These are phyloP conservation scores for Trypoxylus dichotomus DNA, from an alignment of 1,140 invertebrate genomes.

Conservation along the genomic window DNA sequence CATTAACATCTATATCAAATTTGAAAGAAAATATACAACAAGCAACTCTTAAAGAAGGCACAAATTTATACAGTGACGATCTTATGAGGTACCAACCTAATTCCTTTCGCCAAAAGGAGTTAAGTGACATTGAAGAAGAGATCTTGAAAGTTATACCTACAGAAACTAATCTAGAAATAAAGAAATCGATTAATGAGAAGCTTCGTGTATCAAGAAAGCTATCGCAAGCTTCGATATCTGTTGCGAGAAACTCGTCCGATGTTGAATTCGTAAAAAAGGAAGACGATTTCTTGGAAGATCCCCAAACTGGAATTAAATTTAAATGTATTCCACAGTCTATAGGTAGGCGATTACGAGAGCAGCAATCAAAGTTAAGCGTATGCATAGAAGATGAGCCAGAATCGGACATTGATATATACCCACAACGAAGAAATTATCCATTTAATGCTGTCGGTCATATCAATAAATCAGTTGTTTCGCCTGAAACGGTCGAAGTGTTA, in stretches of 20 bases:
- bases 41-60: background rate
- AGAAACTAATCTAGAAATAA: constrained; percentile 20
- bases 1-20: background rate
- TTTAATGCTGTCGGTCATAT: background rate
- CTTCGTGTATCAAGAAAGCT: background rate
- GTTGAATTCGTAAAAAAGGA: constrained; percentile 16
- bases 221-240: background rate
- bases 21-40: constrained; percentile 2
- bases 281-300: constrained; percentile 27
- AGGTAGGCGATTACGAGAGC: background rate
- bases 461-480: background rate
- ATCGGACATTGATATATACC: constrained; percentile 6
- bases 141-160: constrained; percentile 24
- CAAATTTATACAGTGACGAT: background rate
- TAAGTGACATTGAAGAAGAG: constrained; percentile 27
- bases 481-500: constrained; percentile 16
- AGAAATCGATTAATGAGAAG: constrained; percentile 22
- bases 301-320: constrained; percentile 27
- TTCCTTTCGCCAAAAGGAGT: background rate
- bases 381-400: constrained; percentile 26
- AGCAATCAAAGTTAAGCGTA: constrained; percentile 26
- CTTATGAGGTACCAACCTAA: background rate
- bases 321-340: constrained; percentile 4
- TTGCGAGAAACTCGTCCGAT: background rate
- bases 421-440: background rate